phyloP scores from a whole-genome alignment of 2,888 invertebrate species.

The Exocentrus adspersus region DNA sequence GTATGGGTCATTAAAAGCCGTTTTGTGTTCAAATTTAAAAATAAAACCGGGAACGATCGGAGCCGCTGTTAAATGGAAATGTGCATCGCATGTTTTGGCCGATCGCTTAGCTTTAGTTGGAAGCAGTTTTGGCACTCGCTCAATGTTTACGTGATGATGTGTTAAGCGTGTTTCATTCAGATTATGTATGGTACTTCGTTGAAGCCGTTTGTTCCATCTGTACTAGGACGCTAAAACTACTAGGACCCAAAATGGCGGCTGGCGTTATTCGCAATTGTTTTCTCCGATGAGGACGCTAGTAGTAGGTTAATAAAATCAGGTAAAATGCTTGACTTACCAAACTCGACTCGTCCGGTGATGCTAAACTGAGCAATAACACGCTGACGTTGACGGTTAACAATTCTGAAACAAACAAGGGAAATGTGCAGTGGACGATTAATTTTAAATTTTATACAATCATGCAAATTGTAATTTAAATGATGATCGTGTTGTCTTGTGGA shows the following conservation, averaged over 20 bases:
- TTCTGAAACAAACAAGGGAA: conserved; percentile 82
- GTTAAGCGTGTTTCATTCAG: neutral
- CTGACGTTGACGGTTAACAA: conserved; percentile 93
- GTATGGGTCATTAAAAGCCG: neutral
- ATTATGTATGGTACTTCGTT: too few species aligned
- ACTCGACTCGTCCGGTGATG: conserved; percentile 96
- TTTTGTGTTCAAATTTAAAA: conserved; percentile 4
- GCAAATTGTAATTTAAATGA: too few species aligned
- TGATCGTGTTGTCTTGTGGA: too few species aligned
- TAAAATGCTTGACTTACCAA: conserved; percentile 75
- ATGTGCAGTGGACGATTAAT: too few species aligned
- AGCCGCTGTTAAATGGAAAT: conserved; percentile 7
- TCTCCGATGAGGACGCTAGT: neutral
- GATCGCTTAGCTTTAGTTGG: conserved; percentile 1
- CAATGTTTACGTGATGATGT: conserved; percentile 11
- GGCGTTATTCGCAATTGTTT: too few species aligned
- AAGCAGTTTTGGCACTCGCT: neutral
- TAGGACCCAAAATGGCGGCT: too few species aligned
- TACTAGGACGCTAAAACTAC: too few species aligned
- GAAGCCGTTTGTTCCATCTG: too few species aligned
- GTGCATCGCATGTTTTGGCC: conserved; percentile 3
- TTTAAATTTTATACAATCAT: too few species aligned
- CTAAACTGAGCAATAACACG: conserved; percentile 91
- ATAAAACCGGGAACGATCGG: conserved; percentile 1
- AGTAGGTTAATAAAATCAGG: neutral